Evolutionary conservation across 2,113 vertebrate species (phyloP).

Genomic region (Vireo altiloquus): DNA sequence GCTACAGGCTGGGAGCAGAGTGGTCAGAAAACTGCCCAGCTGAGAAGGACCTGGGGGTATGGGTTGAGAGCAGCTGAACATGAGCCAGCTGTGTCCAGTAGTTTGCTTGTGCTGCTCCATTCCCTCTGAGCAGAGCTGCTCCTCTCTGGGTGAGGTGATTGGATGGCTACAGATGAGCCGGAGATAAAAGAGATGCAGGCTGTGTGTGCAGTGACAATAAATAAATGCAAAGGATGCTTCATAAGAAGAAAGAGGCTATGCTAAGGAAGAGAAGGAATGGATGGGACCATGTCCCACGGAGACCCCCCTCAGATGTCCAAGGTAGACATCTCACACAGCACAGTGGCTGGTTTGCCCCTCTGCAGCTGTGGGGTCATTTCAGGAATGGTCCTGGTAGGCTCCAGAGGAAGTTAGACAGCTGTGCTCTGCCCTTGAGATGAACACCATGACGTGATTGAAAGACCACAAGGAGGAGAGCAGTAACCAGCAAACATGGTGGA

Average conservation of each 20-base stretch:
- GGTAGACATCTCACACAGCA: neutral
- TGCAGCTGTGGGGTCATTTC: neutral
- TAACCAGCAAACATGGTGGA: neutral
- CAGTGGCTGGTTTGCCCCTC: neutral
- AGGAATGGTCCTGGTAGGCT: neutral
- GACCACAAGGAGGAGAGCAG: neutral
- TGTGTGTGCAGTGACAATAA: neutral
- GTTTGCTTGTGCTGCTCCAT: neutral
- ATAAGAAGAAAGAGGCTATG: fast-evolving
- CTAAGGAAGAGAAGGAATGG: neutral
- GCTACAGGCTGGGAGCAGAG: neutral
- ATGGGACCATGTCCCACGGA: fast-evolving
- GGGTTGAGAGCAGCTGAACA: neutral
- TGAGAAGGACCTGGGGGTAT: neutral
- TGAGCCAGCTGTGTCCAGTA: neutral
- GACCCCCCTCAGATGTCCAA: neutral
- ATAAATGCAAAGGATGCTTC: neutral
- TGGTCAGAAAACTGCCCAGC: neutral
- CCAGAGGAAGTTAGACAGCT: neutral
- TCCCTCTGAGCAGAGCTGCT: neutral
- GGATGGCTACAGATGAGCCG: fast-evolving
- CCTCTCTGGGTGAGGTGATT: fast-evolving
- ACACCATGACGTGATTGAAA: neutral
- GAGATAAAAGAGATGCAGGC: neutral
- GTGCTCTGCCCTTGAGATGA: neutral